Percentiles rank a stretch among this genome's conserved stretches.
These are phyloP conservation scores for Etheostoma nigrum DNA, from an alignment of 2,797 vertebrate genomes.

Conservation along the genomic window DNA sequence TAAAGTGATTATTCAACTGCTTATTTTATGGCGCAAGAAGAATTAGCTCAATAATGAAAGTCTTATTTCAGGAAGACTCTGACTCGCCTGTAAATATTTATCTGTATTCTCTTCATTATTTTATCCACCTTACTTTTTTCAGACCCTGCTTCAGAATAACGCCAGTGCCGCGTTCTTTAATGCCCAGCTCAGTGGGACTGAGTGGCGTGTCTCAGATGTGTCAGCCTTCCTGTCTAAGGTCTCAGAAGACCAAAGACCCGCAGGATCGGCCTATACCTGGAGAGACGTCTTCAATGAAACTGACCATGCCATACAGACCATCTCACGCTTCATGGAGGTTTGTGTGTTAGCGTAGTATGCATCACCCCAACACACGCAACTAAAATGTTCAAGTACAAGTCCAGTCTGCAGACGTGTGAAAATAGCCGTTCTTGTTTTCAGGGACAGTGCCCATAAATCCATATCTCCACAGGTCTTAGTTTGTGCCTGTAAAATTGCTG, in stretches of 20 bases:
- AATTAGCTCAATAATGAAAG: neutral
- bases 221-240: conserved; percentile 89
- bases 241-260: conserved; percentile 80
- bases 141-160: conserved; percentile 92
- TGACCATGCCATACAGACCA: conserved; percentile 90
- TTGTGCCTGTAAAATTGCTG: conserved; percentile 1
- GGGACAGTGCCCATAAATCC: neutral
- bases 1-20: no score
- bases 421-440: neutral
- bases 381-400: neutral
- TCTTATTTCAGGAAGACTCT: neutral
- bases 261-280: conserved; percentile 89
- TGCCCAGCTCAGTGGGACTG: conserved; percentile 83
- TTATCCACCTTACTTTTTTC: conserved; percentile 20
- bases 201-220: conserved; percentile 90
- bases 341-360: conserved; percentile 24
- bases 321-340: conserved; percentile 98
- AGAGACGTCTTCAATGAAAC: conserved; percentile 94
- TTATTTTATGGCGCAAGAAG: neutral
- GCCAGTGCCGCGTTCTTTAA: conserved; percentile 87
- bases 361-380: neutral
- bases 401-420: neutral
- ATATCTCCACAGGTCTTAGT: neutral
- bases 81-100: neutral
- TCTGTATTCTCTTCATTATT: neutral